These are phyloP conservation scores for Trichechus manatus DNA, from an alignment of 2,113 vertebrate genomes.

Conservation along the genomic window DNA sequence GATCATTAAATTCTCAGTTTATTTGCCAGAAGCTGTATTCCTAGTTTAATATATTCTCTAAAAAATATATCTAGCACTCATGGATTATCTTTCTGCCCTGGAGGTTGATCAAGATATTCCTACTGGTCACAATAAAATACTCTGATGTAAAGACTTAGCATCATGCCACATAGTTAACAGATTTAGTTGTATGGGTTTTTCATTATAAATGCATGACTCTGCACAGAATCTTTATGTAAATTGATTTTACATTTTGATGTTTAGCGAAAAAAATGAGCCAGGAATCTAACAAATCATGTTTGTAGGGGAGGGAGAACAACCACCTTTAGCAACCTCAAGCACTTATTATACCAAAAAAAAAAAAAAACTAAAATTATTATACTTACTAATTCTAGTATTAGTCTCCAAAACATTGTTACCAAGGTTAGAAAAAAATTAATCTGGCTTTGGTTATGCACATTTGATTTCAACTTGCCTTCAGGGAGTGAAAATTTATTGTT, in stretches of 20 bases:
- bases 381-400: neutral
- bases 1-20: conserved; percentile 9
- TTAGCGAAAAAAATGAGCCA: neutral
- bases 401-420: neutral
- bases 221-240: neutral
- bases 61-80: neutral
- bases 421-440: neutral
- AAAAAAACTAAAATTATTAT: neutral
- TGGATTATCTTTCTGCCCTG: neutral
- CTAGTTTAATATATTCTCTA: neutral
- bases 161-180: neutral
- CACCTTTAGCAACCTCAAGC: neutral
- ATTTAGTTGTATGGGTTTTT: neutral
- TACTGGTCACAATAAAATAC: neutral
- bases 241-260: neutral
- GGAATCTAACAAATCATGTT: neutral
- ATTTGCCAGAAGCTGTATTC: neutral
- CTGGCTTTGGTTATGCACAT: neutral
- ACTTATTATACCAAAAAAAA: neutral
- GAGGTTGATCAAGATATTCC: neutral
- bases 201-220: neutral
- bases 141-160: neutral
- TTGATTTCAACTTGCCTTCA: neutral
- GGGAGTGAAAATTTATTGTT: conserved; percentile 9
- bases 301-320: neutral